Evolutionary conservation across 1,140 invertebrate species (phyloP), one percentile per base, ranked within the genome.

Genomic region (Antheraea mylitta): DNA sequence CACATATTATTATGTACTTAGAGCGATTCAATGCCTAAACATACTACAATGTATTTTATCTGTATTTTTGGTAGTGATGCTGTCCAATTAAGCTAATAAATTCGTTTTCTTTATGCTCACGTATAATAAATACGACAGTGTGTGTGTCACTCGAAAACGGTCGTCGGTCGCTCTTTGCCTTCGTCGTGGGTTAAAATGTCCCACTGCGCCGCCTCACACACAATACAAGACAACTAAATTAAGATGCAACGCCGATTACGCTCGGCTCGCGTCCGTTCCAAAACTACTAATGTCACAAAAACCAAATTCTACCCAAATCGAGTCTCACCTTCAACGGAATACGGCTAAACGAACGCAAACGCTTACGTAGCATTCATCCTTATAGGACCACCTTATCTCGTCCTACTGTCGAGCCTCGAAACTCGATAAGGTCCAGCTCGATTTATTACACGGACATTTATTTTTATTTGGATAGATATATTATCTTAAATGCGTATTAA

Each of bases 401-500:
- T 78, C 78, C 79, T 88, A 86, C 76, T 80, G 88, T 87, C 87
- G 73, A 76, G 71, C 76, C 81, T 83, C 74, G 81, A 81, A 82
- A 85, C 77, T 72, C 79, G 89, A 91, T 89, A 89, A 91, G 79
- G 79, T 75, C 77, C 76, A 67, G 45, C 76, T 80, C 79, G 82
- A 91, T 91, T 89, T 91, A 91, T 91, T 86, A 82, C 82, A 76
- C 83, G 83, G 86, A 83, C 83, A 86, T 89, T 89, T 86, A 85
- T 85, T 87, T 87, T 87, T 81, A 75, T 87, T 79, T 75, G 74
- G 80, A 83, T 80, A 87, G 83, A 89, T 89, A 88, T 90, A 89
- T 89, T 87, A 89, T 91, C 89, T 91, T 87, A 91, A 91, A 89
- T 83, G 84, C 85, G 79, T 89, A 87, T 91, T 89, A 89, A 86